Evolutionary conservation across 35 echinoderm and acorn worm genomes (phyloP).

Genomic region (Ophiothrix spiculata): DNA sequence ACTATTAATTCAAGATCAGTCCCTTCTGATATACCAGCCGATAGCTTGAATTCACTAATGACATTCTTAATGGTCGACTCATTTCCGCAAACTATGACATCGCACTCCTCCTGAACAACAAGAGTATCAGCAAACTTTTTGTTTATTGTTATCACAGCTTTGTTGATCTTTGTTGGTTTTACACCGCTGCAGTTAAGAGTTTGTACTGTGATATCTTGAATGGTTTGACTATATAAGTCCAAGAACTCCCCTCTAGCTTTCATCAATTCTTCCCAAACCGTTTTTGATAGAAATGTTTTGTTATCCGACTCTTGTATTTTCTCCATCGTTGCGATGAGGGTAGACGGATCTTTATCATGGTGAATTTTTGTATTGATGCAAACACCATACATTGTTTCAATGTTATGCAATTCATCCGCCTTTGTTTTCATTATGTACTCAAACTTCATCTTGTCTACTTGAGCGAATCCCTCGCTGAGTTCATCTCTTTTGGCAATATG

Average conservation of each 20-base stretch:
- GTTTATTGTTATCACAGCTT: not conserved
- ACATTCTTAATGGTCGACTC: not conserved
- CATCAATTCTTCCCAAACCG: not conserved
- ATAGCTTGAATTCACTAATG: not conserved
- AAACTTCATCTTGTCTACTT: not conserved
- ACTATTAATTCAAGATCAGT: not conserved
- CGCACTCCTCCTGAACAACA: not conserved
- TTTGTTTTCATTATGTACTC: not conserved
- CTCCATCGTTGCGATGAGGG: not conserved
- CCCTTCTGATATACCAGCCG: not conserved
- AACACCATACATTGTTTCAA: not conserved
- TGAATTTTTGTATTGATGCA: not conserved
- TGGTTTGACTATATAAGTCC: not conserved
- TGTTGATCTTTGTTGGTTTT: not conserved
- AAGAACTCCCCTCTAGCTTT: not conserved
- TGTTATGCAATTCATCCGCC: not conserved
- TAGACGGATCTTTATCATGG: not conserved
- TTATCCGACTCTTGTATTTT: not conserved
- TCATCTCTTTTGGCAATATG: no score
- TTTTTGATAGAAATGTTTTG: not conserved
- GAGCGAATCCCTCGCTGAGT: not conserved
- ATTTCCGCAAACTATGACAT: not conserved
- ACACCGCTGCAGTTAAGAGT: not conserved
- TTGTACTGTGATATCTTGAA: not conserved
- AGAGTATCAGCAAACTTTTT: not conserved